Percentiles rank a stretch among this genome's conserved stretches.
These are phyloP conservation scores for Himantopus leucocephalus DNA, from an alignment of 2,113 vertebrate species.

Conservation along the genomic window DNA sequence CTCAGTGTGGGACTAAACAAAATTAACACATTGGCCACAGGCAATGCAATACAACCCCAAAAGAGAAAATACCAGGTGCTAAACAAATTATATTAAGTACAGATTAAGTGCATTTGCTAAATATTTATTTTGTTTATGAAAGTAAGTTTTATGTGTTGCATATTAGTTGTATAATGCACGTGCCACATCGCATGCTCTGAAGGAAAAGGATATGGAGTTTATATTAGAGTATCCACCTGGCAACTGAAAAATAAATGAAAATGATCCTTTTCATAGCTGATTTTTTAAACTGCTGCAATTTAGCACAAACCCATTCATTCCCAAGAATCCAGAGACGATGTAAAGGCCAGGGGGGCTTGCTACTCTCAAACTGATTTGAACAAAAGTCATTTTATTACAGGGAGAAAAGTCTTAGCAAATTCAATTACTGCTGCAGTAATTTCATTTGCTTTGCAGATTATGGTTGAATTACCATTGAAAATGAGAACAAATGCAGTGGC, in stretches of 20 bases:
- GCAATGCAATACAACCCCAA: background rate
- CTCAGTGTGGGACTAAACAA: background rate
- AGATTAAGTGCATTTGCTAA: background rate
- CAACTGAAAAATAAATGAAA: background rate
- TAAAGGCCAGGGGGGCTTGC: background rate
- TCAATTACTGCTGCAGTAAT: constrained; percentile 27
- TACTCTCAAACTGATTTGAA: background rate
- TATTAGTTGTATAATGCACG: background rate
- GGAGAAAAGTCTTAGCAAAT: constrained; percentile 12
- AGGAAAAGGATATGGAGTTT: background rate
- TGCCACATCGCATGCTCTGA: background rate
- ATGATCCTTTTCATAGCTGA: background rate
- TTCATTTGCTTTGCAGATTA: constrained; percentile 27
- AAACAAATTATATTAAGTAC: background rate
- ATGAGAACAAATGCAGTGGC: background rate
- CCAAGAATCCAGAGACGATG: background rate
- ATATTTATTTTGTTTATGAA: background rate
- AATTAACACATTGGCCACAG: background rate
- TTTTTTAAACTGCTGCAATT: background rate
- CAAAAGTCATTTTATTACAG: constrained; percentile 27
- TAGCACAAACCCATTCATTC: background rate
- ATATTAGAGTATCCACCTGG: background rate
- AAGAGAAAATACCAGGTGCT: background rate
- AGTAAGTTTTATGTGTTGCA: background rate
- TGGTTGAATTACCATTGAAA: background rate